A percentile compares a stretch with the other conserved stretches of the same genome.
Evolutionary conservation across 2,888 invertebrate species (phyloP).

Genomic region (Dromius quadrimaculatus): DNA sequence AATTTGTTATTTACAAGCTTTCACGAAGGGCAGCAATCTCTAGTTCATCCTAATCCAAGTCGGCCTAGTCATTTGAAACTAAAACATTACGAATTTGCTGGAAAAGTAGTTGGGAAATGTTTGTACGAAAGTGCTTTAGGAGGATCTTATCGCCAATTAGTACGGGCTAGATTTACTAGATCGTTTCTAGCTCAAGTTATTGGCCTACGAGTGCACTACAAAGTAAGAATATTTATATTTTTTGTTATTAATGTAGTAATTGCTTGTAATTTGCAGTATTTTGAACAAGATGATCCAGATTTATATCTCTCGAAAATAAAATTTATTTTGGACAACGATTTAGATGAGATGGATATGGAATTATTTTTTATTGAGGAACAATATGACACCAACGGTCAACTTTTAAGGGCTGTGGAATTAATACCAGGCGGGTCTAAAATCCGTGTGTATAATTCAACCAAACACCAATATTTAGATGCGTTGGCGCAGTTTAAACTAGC

Average conservation of each 20-base stretch:
- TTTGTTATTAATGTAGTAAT: background rate
- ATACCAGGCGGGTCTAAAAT: conserved; percentile 85
- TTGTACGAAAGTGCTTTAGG: conserved; percentile 93
- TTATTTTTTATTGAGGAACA: conserved; percentile 91
- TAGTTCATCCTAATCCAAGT: conserved; percentile 90
- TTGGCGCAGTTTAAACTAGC: conserved; percentile 91
- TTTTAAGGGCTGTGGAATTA: conserved; percentile 83
- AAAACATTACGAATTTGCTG: conserved; percentile 93
- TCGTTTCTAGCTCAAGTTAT: conserved; percentile 95
- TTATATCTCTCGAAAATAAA: conserved; percentile 93
- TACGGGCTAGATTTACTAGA: conserved; percentile 89
- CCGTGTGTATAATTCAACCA: conserved; percentile 80
- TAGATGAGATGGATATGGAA: conserved; percentile 84
- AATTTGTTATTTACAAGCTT: conserved; percentile 87
- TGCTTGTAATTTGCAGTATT: conserved; percentile 74
- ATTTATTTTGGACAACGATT: conserved; percentile 91
- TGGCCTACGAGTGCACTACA: conserved; percentile 92
- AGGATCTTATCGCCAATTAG: conserved; percentile 88
- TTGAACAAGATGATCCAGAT: conserved; percentile 96
- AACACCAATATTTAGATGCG: conserved; percentile 87
- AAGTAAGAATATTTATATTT: conserved; percentile 74
- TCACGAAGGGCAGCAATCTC: conserved; percentile 86
- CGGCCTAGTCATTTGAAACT: conserved; percentile 83
- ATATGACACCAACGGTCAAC: conserved; percentile 82
- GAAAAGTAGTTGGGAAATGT: conserved; percentile 94